Conservation (phyloP, 2,113 vertebrate species). For the Phaethon lepturus region DNA sequence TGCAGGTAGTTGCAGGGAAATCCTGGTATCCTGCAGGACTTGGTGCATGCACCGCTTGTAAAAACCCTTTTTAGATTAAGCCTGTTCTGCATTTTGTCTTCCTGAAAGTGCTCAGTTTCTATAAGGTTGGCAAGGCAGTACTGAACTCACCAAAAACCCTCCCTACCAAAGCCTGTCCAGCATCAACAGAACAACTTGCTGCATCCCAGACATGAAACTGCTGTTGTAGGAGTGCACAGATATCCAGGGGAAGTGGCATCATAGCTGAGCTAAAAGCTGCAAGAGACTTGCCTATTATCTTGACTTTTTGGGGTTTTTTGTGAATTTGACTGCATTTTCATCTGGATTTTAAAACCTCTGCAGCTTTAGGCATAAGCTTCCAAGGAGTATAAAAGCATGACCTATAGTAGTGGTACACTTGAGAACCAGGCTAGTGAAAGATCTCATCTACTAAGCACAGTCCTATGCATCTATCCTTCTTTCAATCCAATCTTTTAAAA, state of each 20-base stretch:
- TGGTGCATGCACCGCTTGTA: background rate
- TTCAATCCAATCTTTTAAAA: background rate
- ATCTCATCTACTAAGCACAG: background rate
- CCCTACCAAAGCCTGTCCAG: background rate
- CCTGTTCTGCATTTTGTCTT: background rate
- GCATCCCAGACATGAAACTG: background rate
- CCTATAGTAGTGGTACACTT: background rate
- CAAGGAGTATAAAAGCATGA: background rate
- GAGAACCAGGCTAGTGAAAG: background rate
- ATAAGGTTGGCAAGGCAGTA: background rate
- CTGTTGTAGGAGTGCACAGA: background rate
- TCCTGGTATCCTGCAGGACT: background rate
- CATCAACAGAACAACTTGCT: background rate
- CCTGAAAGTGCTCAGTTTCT: background rate
- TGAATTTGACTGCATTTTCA: background rate
- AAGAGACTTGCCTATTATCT: background rate
- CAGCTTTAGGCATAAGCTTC: background rate
- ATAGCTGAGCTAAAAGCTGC: background rate
- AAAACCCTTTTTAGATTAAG: background rate
- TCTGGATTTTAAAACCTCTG: background rate
- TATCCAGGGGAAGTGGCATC: too few species aligned
- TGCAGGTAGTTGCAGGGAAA: background rate
- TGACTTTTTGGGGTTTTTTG: accelerated
- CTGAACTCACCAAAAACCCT: background rate
- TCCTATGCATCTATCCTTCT: background rate